phyloP scores from a whole-genome alignment of 1,140 invertebrate species.

The Drosophila persimilis region DNA sequence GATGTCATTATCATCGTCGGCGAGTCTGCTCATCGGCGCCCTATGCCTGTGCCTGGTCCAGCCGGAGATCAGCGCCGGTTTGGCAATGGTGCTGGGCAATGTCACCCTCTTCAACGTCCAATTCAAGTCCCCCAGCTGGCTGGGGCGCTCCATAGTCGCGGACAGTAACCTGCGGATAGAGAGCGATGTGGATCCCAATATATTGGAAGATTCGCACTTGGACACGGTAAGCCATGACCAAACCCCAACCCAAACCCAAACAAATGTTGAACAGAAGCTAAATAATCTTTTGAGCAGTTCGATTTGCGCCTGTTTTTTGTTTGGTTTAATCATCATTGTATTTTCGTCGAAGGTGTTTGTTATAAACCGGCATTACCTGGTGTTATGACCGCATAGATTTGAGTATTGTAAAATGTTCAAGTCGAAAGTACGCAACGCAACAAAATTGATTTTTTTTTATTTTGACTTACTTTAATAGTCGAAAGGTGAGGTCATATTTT shows the following conservation, averaged over 20 bases:
- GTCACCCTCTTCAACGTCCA: conserved; percentile 66
- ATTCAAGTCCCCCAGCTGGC: conserved; percentile 42
- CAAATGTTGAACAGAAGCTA: neutral
- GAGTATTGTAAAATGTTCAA: too few relatives aligned
- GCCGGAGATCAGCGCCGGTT: conserved; percentile 17
- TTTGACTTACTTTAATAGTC: too few relatives aligned
- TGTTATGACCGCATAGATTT: too few relatives aligned
- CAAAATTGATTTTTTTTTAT: too few relatives aligned
- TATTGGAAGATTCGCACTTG: conserved; percentile 65
- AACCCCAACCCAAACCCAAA: neutral
- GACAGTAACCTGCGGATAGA: conserved; percentile 39
- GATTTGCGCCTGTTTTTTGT: too few relatives aligned
- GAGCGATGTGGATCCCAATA: conserved; percentile 61
- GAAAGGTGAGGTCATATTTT: too few relatives aligned
- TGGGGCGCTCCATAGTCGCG: conserved; percentile 30
- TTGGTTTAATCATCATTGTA: too few relatives aligned
- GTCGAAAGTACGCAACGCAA: too few relatives aligned
- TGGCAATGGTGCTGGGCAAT: conserved; percentile 56
- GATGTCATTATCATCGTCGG: conserved; percentile 27
- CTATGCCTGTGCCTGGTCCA: conserved; percentile 42
- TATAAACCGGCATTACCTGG: too few relatives aligned
- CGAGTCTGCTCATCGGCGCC: conserved; percentile 20
- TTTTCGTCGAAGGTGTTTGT: too few relatives aligned
- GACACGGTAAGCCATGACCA: conserved; percentile 53
- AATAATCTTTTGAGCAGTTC: too few relatives aligned